A percentile compares a stretch with the other conserved stretches of the same genome.
phyloP scores from a whole-genome alignment of 1,140 invertebrate genomes.

The Drosophila bipectinata region DNA sequence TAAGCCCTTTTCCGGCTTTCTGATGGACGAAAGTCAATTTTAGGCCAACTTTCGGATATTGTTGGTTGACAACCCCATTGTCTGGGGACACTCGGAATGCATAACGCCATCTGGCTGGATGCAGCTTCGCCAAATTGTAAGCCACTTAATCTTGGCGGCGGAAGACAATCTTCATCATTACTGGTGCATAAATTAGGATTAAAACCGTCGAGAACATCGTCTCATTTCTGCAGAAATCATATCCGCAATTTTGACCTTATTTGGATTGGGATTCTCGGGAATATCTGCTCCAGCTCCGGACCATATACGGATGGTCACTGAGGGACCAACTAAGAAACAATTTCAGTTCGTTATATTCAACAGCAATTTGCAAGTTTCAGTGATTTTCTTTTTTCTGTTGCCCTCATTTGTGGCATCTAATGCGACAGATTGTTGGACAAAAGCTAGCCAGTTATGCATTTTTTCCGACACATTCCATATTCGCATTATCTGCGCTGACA shows the following conservation, averaged over 20 bases:
- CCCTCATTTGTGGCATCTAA: constrained; percentile 37
- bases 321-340: constrained; percentile 51
- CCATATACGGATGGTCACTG: constrained; percentile 58
- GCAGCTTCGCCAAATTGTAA: constrained; percentile 60
- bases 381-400: not conserved
- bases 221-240: constrained; percentile 69
- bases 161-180: constrained; percentile 72
- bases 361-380: constrained; percentile 16
- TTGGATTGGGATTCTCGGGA: constrained; percentile 47
- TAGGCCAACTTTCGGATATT: constrained; percentile 19
- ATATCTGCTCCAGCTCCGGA: constrained; percentile 23
- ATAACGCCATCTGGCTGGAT: constrained; percentile 62
- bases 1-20: constrained; percentile 49
- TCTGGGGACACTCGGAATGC: constrained; percentile 46
- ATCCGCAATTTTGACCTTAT: constrained; percentile 77
- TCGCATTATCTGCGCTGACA: constrained; percentile 68
- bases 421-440: constrained; percentile 52
- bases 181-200: constrained; percentile 82
- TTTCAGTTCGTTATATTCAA: constrained; percentile 48
- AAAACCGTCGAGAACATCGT: constrained; percentile 16
- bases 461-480: constrained; percentile 39
- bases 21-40: constrained; percentile 64
- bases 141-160: constrained; percentile 68
- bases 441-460: constrained; percentile 43
- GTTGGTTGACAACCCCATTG: constrained; percentile 50